Conservation (phyloP, 2,888 invertebrate genomes). For the Nebria salina region DNA sequence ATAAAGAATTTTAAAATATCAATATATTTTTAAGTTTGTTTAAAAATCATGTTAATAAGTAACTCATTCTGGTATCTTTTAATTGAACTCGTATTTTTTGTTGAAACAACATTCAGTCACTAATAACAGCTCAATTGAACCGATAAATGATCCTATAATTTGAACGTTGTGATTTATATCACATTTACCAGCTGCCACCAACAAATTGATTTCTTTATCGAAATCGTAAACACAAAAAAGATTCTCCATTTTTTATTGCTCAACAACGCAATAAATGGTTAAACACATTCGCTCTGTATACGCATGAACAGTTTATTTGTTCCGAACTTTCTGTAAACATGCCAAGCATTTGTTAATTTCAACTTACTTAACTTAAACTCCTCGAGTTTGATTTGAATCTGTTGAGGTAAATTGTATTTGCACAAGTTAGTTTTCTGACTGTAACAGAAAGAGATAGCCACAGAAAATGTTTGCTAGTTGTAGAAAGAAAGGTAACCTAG, state of each 20-base stretch:
- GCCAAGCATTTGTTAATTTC: constrained; percentile 46
- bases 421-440: background rate
- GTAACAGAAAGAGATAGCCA: background rate
- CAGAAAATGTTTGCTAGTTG: background rate
- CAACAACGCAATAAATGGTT: background rate
- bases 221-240: background rate
- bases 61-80: too few species aligned
- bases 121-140: background rate
- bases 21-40: too few species aligned
- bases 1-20: too few species aligned
- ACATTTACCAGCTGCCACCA: background rate
- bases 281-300: background rate
- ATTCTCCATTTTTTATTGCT: background rate
- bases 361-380: constrained; percentile 43
- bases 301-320: constrained; percentile 33
- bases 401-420: constrained; percentile 39
- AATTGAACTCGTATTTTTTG: too few species aligned
- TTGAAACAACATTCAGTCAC: background rate
- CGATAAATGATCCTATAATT: background rate
- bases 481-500: constrained; percentile 7
- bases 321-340: constrained; percentile 40
- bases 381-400: constrained; percentile 42
- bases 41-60: too few species aligned
- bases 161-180: background rate
- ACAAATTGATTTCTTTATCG: background rate